Percentiles rank a stretch among this genome's conserved stretches.
phyloP scores from a whole-genome alignment of 2,113 vertebrate species.

The Procavia capensis region DNA sequence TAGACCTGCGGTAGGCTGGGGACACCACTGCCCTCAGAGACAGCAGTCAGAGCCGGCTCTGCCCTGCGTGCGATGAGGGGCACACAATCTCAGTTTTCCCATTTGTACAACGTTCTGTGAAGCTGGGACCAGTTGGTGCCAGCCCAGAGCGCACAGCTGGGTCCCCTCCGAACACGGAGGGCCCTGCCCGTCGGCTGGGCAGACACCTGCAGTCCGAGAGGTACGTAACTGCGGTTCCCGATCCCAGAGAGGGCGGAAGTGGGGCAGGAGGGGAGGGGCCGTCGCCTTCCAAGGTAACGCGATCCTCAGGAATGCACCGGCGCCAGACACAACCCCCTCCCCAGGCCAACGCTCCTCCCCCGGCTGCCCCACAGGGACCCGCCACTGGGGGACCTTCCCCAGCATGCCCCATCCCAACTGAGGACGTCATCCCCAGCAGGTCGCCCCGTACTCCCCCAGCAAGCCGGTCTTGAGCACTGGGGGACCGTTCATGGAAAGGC shows the following conservation, averaged over 20 bases:
- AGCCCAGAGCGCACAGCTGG: not conserved
- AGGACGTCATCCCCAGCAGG: not conserved
- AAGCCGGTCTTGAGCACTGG: too few relatives aligned
- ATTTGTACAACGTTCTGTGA: not conserved
- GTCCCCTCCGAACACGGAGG: not conserved
- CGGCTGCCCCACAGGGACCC: not conserved
- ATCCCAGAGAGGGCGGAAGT: not conserved
- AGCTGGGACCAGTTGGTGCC: not conserved
- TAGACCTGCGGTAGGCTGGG: not conserved
- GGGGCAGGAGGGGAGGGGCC: not conserved
- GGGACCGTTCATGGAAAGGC: not conserved
- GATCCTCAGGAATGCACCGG: conserved; percentile 70
- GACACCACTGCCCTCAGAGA: not conserved
- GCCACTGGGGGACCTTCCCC: not conserved
- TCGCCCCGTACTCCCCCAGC: not conserved
- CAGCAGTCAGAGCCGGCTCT: not conserved
- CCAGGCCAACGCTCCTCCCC: not conserved
- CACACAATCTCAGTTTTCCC: not conserved
- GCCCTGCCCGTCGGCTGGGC: not conserved
- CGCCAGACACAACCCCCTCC: conserved; percentile 42
- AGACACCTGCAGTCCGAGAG: conserved; percentile 17
- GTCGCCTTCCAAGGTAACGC: not conserved
- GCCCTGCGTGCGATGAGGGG: not conserved
- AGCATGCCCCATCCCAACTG: not conserved
- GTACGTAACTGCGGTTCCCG: not conserved